Conservation (phyloP, 1,140 invertebrate genomes). For the Brachionus rubens region DNA sequence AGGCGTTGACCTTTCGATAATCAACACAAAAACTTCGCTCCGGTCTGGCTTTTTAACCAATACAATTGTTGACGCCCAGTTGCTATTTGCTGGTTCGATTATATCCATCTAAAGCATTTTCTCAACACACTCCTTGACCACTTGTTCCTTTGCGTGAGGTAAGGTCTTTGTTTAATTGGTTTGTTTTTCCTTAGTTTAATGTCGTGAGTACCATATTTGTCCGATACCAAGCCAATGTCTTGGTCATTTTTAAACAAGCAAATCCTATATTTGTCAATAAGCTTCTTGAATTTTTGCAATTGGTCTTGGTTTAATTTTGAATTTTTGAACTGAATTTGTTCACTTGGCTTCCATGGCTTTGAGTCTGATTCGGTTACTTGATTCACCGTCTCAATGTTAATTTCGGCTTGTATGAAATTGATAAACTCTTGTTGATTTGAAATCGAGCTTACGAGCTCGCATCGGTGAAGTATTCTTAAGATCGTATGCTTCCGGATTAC, state of each 20-base stretch:
- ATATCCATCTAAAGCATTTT: conserved; percentile 43
- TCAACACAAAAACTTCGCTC: too few species aligned
- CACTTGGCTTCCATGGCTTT: too few species aligned
- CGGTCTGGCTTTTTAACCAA: too few species aligned
- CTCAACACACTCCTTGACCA: too few species aligned
- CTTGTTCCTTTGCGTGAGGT: neutral
- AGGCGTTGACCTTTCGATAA: too few species aligned
- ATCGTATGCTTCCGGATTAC: neutral
- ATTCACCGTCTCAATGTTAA: too few species aligned
- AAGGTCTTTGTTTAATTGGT: neutral
- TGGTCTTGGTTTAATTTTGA: neutral
- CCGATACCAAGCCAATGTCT: neutral
- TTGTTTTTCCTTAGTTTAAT: neutral
- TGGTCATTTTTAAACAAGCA: neutral
- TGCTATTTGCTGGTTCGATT: neutral
- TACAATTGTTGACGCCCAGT: conserved; percentile 26
- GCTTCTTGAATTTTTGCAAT: neutral
- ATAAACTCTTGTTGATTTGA: too few species aligned
- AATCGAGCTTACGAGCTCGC: neutral
- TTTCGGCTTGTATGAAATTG: too few species aligned
- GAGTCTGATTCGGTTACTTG: too few species aligned
- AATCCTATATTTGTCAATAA: neutral
- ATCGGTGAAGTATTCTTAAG: neutral
- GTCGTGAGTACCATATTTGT: neutral
- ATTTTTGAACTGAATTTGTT: neutral